A percentile compares a stretch with the other conserved stretches of the same genome.
Evolutionary conservation across 2,113 vertebrate genomes (phyloP).

Genomic region (Labeo rohita): DNA sequence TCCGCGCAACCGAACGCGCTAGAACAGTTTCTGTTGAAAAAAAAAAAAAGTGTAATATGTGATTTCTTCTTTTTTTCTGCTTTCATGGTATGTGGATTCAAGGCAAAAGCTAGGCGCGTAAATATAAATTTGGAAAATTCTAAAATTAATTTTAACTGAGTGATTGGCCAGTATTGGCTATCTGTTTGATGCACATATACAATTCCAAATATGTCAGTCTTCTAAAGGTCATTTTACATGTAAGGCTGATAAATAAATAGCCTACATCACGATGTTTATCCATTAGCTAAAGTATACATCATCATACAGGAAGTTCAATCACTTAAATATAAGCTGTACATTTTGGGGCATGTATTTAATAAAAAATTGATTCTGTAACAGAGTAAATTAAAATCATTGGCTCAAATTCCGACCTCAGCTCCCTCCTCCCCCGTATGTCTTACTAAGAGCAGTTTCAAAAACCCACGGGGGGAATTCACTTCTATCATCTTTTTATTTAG

Average conservation of each 20-base stretch:
- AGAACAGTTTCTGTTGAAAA: not conserved
- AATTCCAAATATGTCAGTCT: not conserved
- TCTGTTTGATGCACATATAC: not conserved
- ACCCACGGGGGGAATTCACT: slow-evolving; percentile 79
- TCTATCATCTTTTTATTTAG: slow-evolving; percentile 47
- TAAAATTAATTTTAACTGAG: not conserved
- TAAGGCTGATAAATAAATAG: not conserved
- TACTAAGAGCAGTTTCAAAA: slow-evolving; percentile 70
- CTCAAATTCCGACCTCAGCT: slow-evolving; percentile 64
- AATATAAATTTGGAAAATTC: not conserved
- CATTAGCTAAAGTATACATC: not conserved
- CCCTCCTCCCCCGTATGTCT: slow-evolving; percentile 58
- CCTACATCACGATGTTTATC: no score
- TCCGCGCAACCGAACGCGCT: not conserved
- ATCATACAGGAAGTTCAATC: not conserved
- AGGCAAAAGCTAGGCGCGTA: not conserved
- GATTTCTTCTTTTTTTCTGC: not conserved
- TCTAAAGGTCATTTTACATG: not conserved
- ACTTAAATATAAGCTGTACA: not conserved
- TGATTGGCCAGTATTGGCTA: not conserved
- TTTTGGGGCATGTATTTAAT: not conserved
- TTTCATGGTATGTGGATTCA: not conserved
- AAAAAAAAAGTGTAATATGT: not conserved
- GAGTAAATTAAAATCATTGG: slow-evolving; percentile 58
- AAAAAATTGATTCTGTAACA: not conserved